Evolutionary conservation across 2,113 vertebrate genomes (phyloP).

Genomic region (Phasianus colchicus): DNA sequence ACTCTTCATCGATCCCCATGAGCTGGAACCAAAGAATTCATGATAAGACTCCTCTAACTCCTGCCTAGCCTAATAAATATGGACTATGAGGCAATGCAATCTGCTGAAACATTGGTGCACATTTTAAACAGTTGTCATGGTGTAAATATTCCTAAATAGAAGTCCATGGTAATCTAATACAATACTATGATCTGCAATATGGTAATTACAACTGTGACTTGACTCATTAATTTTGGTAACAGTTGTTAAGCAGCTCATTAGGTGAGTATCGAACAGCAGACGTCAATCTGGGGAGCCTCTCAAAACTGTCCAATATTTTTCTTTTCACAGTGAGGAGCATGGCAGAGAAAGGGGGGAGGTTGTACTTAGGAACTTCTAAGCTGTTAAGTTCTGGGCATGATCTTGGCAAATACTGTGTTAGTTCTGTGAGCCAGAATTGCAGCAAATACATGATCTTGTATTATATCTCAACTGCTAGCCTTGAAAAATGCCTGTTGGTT

Average conservation of each 20-base stretch:
- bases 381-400: neutral
- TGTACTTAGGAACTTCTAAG: conserved; percentile 8
- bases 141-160: conserved; percentile 71
- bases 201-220: conserved; percentile 80
- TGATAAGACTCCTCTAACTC: conserved; percentile 9
- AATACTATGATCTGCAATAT: conserved; percentile 80
- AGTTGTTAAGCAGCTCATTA: conserved; percentile 86
- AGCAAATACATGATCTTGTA: neutral
- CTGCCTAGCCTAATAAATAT: conserved; percentile 42
- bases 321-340: conserved; percentile 21
- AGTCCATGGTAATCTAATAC: conserved; percentile 74
- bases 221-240: conserved; percentile 84
- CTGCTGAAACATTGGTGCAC: conserved; percentile 56
- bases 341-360: neutral
- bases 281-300: conserved; percentile 77
- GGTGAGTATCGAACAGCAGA: conserved; percentile 78
- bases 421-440: neutral
- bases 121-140: conserved; percentile 65
- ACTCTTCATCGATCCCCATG: neutral
- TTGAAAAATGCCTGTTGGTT: neutral
- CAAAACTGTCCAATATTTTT: conserved; percentile 70
- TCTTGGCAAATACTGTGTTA: conserved; percentile 19
- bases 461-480: neutral
- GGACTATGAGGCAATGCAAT: conserved; percentile 53
- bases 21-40: conserved; percentile 32